Evolutionary conservation across 1,140 invertebrate species (phyloP).

Genomic region (Periplaneta americana): DNA sequence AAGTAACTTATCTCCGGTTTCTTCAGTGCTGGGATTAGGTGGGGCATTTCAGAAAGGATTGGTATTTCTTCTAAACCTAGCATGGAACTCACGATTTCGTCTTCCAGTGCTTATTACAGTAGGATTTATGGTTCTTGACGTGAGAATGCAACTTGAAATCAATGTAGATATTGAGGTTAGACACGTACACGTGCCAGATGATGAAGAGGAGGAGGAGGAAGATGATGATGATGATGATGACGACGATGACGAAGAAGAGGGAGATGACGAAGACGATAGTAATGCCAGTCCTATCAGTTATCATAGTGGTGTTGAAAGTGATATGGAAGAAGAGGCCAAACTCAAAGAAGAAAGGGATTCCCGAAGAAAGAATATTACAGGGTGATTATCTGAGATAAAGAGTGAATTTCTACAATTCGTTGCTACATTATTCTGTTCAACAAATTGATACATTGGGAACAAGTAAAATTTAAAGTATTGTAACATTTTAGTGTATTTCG

Average conservation of each 20-base stretch:
- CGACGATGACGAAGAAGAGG: not conserved
- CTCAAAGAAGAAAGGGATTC: no score
- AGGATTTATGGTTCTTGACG: slow-evolving; percentile 47
- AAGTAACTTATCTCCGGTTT: not conserved
- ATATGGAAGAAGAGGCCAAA: not conserved
- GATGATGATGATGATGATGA: not conserved
- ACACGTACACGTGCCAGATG: not conserved
- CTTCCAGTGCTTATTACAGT: slow-evolving; percentile 50
- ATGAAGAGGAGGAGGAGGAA: slow-evolving; percentile 10
- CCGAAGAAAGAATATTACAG: no score
- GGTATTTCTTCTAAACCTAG: slow-evolving; percentile 49
- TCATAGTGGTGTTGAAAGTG: not conserved
- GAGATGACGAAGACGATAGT: not conserved
- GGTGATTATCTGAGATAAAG: not conserved
- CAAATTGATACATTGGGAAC: not conserved
- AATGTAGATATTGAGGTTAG: slow-evolving; percentile 32
- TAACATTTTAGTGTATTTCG: not conserved
- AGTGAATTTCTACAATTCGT: not conserved
- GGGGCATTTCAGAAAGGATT: slow-evolving; percentile 23
- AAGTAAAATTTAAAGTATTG: not conserved
- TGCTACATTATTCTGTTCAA: not conserved
- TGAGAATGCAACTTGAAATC: slow-evolving; percentile 47
- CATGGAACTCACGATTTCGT: slow-evolving; percentile 49
- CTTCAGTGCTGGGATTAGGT: not conserved
- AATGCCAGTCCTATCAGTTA: not conserved